Percentiles rank a stretch among this genome's conserved stretches.
These are phyloP conservation scores for Clarias platycephalus DNA, from an alignment of 2,797 vertebrate genomes.

Conservation along the genomic window DNA sequence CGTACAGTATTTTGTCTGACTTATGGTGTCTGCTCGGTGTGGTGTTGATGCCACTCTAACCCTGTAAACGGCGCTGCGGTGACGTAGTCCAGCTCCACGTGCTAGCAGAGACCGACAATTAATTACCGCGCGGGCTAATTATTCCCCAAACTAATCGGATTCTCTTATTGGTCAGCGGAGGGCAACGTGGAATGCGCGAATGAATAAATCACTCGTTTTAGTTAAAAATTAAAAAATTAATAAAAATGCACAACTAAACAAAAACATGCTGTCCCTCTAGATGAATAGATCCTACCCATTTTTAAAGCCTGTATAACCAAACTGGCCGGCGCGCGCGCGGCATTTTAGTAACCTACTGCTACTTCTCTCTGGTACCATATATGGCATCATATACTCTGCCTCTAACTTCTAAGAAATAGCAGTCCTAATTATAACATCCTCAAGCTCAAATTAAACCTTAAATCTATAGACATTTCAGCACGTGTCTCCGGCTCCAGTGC, in stretches of 20 bases:
- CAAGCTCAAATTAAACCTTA: background rate
- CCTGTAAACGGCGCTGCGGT: slow-evolving; percentile 35
- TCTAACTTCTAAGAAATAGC: background rate
- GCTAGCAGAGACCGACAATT: slow-evolving; percentile 32
- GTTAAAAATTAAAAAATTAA: background rate
- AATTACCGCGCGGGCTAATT: slow-evolving; percentile 37
- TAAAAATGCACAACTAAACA: background rate
- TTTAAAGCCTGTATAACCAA: background rate
- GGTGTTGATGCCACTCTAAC: slow-evolving; percentile 24
- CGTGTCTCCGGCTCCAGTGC: background rate
- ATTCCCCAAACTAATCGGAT: slow-evolving; percentile 16
- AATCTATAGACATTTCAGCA: background rate
- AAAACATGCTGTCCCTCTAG: background rate
- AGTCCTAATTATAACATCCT: background rate
- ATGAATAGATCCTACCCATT: background rate
- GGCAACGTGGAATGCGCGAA: background rate
- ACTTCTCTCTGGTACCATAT: background rate
- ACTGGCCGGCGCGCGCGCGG: background rate
- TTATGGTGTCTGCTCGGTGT: background rate
- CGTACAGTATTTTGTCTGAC: background rate
- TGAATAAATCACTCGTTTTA: no score
- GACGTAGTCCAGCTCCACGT: slow-evolving; percentile 51
- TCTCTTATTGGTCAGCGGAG: slow-evolving; percentile 5
- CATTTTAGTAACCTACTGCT: background rate
- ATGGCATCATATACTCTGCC: no score